Evolutionary conservation across 2,797 vertebrate genomes (phyloP), one percentile per base, ranked within the genome.

Genomic region (Hydrolagus colliei): DNA sequence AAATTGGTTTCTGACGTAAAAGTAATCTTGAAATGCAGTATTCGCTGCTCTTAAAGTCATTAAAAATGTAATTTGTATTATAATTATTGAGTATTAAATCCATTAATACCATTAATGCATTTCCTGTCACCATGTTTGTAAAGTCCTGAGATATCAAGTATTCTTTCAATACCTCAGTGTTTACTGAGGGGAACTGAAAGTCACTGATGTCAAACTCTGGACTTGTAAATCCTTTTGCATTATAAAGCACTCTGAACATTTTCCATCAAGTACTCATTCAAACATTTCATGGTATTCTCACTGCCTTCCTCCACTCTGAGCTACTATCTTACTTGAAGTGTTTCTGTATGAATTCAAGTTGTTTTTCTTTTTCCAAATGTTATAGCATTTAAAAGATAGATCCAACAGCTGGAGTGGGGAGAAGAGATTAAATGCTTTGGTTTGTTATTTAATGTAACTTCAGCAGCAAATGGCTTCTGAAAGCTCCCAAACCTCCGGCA

Each of bases 21-120:
- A 2, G 0, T 27, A 41, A 27, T 89, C 86, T 87, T 86, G 14
- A 20, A 9, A 13, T 78, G n/a, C 75, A 27, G 9, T 87, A 88
- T 52, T 52, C 62, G 87, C 9, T 77, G 59, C 88, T 71, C 85
- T 76, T 71, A 87, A 71, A 86, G 2, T 73, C 67, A 87, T 78
- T 85, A 73, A 72, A 86, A 82, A 20, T 82, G 14, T 32, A 68
- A 68, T 41, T 82, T 68, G 41, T 22, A 67, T 82, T 79, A 63
- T 20, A 79, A 27, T 63, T 63, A 13, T 79, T 79, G 77, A 27
- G 20, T 79, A 63, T 79, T 78, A 61, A 22, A 52, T n/a, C 59
- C 16, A 78, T 22, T 82, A 82, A 82, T 68, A 16, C 79, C 16
- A 68, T 82, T 67, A 68, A 82, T 18, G 27, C 67, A 41, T 68